Percentiles rank a stretch among this genome's conserved stretches.
phyloP scores from a whole-genome alignment of 2,888 invertebrate species.

The Sicus ferrugineus region DNA sequence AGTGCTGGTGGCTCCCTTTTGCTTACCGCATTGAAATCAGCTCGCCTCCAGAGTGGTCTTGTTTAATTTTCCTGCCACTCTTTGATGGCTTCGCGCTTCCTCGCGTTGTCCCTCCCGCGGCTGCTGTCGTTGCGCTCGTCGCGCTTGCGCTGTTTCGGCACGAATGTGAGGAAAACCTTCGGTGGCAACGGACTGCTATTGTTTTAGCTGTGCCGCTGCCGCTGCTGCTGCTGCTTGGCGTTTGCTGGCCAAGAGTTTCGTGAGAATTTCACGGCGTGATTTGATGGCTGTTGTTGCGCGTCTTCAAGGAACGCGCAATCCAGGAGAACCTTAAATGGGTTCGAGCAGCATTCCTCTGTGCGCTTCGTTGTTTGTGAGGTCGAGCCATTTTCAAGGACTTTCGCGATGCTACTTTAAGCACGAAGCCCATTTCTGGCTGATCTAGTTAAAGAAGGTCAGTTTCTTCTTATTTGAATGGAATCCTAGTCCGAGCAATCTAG shows the following conservation, averaged over 20 bases:
- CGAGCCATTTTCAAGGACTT: no score
- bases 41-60: background rate
- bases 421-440: no score
- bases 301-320: no score
- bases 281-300: background rate
- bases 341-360: no score
- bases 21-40: conserved; percentile 15
- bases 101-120: background rate
- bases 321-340: no score
- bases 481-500: no score
- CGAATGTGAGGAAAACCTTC: conserved; percentile 15
- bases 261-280: conserved; percentile 19
- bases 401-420: no score
- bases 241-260: conserved; percentile 26
- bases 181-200: background rate
- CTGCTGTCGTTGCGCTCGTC: background rate
- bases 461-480: no score
- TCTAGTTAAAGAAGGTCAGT: no score
- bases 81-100: conserved; percentile 4
- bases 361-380: no score
- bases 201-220: conserved; percentile 2
- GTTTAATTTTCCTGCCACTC: conserved; percentile 19
- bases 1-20: no score
- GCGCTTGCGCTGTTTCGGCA: background rate
- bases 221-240: no score